Evolutionary conservation across 2,113 vertebrate genomes (phyloP).

Genomic region (Polyodon spathula): DNA sequence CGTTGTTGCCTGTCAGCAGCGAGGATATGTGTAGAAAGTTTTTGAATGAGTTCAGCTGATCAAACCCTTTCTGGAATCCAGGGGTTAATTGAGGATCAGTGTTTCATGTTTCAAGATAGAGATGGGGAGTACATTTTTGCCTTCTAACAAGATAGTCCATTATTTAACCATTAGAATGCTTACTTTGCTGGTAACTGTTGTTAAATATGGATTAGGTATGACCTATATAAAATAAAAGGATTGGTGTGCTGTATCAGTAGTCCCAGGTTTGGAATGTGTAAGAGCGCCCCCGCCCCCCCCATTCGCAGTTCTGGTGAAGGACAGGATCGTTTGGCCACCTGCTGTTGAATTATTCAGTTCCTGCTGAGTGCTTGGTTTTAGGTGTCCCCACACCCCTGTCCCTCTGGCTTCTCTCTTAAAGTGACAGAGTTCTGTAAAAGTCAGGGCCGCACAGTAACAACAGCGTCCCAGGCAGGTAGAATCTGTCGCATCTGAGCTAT

Average conservation of each 20-base stretch:
- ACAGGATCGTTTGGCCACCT: neutral
- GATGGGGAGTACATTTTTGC: too few species aligned
- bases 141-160: too few species aligned
- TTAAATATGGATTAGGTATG: neutral
- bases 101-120: too few species aligned
- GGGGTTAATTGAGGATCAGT: too few species aligned
- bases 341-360: slow-evolving; percentile 14
- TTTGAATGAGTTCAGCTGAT: too few species aligned
- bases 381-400: neutral
- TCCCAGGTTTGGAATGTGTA: neutral
- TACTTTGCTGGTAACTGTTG: neutral
- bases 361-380: slow-evolving; percentile 5
- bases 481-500: too few species aligned
- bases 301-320: neutral
- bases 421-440: neutral
- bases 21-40: too few species aligned
- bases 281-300: neutral
- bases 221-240: neutral
- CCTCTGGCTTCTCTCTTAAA: neutral
- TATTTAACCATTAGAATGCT: neutral
- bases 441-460: neutral
- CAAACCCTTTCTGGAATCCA: too few species aligned
- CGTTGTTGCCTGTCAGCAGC: too few species aligned
- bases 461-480: neutral
- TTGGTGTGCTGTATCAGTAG: neutral